A percentile compares a stretch with the other conserved stretches of the same genome.
Evolutionary conservation across 2,797 vertebrate species (phyloP).

Genomic region (Craterocephalus amniculus): DNA sequence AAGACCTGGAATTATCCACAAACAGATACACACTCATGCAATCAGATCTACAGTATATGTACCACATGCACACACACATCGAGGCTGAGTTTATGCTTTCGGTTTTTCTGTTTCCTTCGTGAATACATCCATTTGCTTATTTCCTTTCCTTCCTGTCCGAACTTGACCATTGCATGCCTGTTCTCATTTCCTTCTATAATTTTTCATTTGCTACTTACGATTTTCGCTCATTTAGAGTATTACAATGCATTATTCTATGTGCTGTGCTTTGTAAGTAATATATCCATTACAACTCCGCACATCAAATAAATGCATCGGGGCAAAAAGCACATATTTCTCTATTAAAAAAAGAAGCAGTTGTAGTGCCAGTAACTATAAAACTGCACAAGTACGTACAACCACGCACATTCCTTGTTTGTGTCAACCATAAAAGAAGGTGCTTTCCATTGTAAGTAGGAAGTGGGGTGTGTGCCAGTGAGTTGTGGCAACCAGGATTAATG

Average conservation of each 20-base stretch:
- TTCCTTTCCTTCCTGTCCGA: neutral
- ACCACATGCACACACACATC: neutral
- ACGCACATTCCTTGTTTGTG: conserved; percentile 1
- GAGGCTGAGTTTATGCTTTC: conserved; percentile 6
- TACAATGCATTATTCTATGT: neutral
- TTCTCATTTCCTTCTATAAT: neutral
- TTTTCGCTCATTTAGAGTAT: neutral
- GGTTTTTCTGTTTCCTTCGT: neutral
- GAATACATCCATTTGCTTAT: neutral
- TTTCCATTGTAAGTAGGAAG: conserved; percentile 34
- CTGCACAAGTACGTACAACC: neutral
- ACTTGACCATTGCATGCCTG: neutral
- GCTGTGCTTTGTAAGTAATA: neutral
- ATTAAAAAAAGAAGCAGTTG: neutral
- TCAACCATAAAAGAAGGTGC: conserved; percentile 19
- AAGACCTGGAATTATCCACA: neutral
- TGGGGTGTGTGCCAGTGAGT: conserved; percentile 22
- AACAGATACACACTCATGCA: neutral
- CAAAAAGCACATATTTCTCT: neutral
- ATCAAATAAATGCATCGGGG: neutral
- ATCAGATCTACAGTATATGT: too few species aligned
- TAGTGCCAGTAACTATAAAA: neutral
- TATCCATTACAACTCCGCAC: neutral
- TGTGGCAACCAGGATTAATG: conserved; percentile 10
- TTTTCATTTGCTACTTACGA: neutral